Conservation (phyloP, 1,140 invertebrate genomes). For the Caenorhabditis elegans region DNA sequence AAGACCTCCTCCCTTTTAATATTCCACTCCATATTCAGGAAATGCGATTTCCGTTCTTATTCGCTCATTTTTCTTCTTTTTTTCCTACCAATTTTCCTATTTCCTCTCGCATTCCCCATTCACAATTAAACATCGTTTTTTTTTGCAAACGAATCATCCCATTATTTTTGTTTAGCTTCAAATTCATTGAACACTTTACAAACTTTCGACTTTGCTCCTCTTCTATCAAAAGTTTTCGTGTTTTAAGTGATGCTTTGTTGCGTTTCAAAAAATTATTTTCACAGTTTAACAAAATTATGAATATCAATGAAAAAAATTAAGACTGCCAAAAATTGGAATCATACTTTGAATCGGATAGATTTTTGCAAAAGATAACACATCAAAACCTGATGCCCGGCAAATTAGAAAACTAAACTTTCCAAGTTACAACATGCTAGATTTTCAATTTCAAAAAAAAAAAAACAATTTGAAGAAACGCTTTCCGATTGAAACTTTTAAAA, state of each 20-base stretch:
- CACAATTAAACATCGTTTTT: no score
- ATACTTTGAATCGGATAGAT: not conserved
- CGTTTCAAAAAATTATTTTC: no score
- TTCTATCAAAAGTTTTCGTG: no score
- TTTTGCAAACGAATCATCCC: not conserved
- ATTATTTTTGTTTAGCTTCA: not conserved
- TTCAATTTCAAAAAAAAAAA: no score
- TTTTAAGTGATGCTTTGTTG: no score
- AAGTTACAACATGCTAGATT: no score
- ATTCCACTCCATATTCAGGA: constrained; percentile 2
- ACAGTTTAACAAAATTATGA: no score
- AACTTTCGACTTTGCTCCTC: not conserved
- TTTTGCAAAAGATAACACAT: not conserved
- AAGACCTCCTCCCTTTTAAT: not conserved
- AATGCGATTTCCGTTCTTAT: not conserved
- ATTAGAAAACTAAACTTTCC: not conserved
- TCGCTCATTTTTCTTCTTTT: not conserved
- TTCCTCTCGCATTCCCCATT: not conserved
- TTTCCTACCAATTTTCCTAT: not conserved
- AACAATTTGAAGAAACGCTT: no score
- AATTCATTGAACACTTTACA: not conserved
- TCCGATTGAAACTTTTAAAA: no score
- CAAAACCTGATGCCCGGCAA: not conserved
- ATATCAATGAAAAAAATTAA: no score
- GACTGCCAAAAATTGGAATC: not conserved